phyloP scores from a whole-genome alignment of 64 coral and sea anemone genomes.

The Dendrophyllia cribrosa region DNA sequence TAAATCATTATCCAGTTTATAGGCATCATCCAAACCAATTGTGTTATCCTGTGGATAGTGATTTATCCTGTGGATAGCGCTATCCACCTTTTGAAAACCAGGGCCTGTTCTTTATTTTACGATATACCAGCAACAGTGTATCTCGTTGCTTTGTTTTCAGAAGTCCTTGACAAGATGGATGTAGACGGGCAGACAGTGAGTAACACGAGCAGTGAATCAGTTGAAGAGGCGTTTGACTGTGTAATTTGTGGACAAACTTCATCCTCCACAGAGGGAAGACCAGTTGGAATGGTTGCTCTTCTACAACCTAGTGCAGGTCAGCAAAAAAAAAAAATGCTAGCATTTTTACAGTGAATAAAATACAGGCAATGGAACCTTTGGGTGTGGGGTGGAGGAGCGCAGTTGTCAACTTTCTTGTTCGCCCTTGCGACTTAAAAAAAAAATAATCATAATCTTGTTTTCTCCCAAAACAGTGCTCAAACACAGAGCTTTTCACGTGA shows the following conservation, averaged over 20 bases:
- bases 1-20: no score
- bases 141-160: background rate
- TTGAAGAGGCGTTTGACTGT: constrained; percentile 79
- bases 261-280: constrained; percentile 77
- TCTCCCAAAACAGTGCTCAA: constrained; percentile 56
- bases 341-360: background rate
- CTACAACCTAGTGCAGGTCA: constrained; percentile 89
- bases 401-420: background rate
- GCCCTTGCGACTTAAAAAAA: background rate
- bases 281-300: constrained; percentile 86
- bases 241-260: constrained; percentile 95
- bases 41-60: no score
- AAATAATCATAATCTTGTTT: background rate
- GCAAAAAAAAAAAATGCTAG: background rate
- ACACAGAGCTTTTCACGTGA: constrained; percentile 62
- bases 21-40: no score
- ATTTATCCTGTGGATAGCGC: no score
- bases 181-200: constrained; percentile 36
- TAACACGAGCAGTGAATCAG: background rate
- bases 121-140: background rate
- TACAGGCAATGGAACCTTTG: no score
- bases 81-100: no score
- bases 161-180: constrained; percentile 42
- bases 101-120: no score
- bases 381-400: no score